Conservation (phyloP, 2,797 vertebrate species). For the Esox lucius region DNA sequence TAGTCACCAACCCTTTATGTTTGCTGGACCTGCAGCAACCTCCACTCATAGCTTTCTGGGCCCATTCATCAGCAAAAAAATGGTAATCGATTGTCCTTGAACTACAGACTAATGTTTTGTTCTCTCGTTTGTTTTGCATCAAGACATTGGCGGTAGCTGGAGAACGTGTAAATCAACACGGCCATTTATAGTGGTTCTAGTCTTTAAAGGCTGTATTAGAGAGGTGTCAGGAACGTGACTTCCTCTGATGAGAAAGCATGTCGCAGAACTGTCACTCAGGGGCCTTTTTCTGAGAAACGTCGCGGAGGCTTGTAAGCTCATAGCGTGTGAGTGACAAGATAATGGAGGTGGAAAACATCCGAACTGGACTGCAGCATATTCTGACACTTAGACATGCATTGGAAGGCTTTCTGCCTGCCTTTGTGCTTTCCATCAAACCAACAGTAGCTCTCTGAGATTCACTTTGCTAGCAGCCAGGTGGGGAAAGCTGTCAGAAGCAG, state of each 20-base stretch:
- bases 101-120: background rate
- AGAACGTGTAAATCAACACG: background rate
- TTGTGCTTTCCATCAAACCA: background rate
- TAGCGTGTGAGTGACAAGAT: background rate
- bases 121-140: background rate
- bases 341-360: constrained; percentile 1
- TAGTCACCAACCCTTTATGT: background rate
- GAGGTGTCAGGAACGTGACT: background rate
- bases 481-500: background rate
- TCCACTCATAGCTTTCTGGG: background rate
- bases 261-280: background rate
- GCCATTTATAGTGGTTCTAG: background rate
- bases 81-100: background rate
- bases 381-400: background rate
- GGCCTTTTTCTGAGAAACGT: background rate
- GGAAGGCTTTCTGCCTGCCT: background rate
- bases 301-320: background rate
- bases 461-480: background rate
- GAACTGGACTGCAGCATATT: background rate
- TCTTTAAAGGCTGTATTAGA: background rate
- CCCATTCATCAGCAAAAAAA: background rate
- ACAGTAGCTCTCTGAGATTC: background rate
- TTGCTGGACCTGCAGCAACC: background rate
- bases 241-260: background rate
- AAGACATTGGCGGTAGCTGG: background rate